Base-by-base conservation (phyloP, 2,888 invertebrate species). In the Bugula neritina region DNA sequence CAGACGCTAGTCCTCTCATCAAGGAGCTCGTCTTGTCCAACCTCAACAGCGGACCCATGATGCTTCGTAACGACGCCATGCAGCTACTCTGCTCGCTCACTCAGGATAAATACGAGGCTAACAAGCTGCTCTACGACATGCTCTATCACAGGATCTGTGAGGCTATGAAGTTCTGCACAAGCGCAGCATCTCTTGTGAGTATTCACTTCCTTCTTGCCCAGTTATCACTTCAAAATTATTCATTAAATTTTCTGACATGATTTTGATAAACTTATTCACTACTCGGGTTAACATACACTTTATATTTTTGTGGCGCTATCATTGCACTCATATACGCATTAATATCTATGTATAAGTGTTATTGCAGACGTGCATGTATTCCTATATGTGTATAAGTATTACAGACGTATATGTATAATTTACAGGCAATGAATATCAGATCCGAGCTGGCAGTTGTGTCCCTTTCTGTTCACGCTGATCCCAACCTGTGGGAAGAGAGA, bases 11-110 rank as follows among this genome's bases (percentile, higher is more conserved):
- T 82, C 94, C 94, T 0, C 87, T 96, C 35, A 92, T 96, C 27
- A 90, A 92, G 78, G 94, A 95, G 81, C 86, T 94, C 27, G 91
- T 95, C 23, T 92, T 93, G 80, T 92, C 93, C 82, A 95, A 95
- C 87, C 85, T 96, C 78, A 89, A 93, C 21, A 90, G 91, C 72
- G 94, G 94, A 17, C 92, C 92, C 1, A 75, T 81, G 35, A 83
- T 90, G 87, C 80, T 83, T 25, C 92, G 94, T 80, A 92, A 91
- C 79, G 94, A 94, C 84, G 95, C 95, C 0, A 88, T 94, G 52
- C 90, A 93, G 75, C 86, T 96, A 72, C 87, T 96, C 57, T 95
- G 95, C 79, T 88, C 94, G 35, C 88, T 96, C 71, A 94, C 94
- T 0, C 89, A 91, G 74, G 94, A 95, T 84, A 93, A 94, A 83